A percentile compares a stretch with the other conserved stretches of the same genome.
Evolutionary conservation across 2,888 invertebrate species (phyloP).

Genomic region (Thymelicus lineola): DNA sequence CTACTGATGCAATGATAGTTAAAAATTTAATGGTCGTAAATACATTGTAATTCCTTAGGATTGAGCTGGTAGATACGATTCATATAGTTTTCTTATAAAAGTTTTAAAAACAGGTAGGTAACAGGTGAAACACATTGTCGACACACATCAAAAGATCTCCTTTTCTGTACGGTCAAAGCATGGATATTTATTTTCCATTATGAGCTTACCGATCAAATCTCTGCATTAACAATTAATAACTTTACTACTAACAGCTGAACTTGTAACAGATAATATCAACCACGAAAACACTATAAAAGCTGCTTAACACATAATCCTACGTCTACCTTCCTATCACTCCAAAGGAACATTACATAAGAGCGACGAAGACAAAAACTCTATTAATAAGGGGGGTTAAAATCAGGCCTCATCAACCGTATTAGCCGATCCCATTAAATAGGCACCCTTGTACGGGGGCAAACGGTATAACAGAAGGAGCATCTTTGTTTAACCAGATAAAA

Average conservation of each 20-base stretch:
- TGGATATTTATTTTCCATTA: background rate
- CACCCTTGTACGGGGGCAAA: constrained; percentile 71
- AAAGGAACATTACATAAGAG: constrained; percentile 39
- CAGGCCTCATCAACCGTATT: constrained; percentile 81
- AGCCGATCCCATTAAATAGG: constrained; percentile 79
- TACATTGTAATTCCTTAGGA: too few relatives aligned
- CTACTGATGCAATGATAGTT: too few relatives aligned
- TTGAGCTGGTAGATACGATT: too few relatives aligned
- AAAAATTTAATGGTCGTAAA: too few relatives aligned
- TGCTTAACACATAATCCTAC: constrained; percentile 58
- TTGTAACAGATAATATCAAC: constrained; percentile 25
- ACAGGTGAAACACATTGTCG: too few relatives aligned
- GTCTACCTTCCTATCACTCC: constrained; percentile 52
- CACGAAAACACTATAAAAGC: constrained; percentile 43
- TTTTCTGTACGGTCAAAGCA: too few relatives aligned
- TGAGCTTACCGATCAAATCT: background rate
- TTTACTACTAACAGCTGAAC: background rate
- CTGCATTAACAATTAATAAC: background rate
- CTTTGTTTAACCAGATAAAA: constrained; percentile 84
- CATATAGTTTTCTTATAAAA: too few relatives aligned
- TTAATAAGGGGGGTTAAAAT: constrained; percentile 76
- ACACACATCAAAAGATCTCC: too few relatives aligned
- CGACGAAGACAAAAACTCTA: constrained; percentile 63
- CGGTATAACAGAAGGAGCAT: constrained; percentile 77
- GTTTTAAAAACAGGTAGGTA: too few relatives aligned